These are phyloP conservation scores for Ornithoptera priamus DNA, from an alignment of 2,888 invertebrate genomes.

Conservation along the genomic window DNA sequence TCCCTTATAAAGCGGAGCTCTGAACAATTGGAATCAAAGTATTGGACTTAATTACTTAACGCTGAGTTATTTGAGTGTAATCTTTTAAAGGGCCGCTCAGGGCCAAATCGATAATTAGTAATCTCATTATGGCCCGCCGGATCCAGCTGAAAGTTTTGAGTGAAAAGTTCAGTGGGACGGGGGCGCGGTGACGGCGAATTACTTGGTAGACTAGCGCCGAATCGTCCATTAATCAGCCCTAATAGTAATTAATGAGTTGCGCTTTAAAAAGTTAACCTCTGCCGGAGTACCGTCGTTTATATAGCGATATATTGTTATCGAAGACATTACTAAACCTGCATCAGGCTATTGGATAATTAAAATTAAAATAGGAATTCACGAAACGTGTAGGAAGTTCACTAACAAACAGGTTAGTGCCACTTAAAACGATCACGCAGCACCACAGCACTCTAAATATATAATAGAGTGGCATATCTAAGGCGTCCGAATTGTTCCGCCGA, in stretches of 20 bases:
- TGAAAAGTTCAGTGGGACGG: slow-evolving; percentile 39
- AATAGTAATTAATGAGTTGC: slow-evolving; percentile 11
- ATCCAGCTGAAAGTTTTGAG: slow-evolving; percentile 39
- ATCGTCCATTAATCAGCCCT: slow-evolving; percentile 35
- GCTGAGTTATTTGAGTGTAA: slow-evolving; percentile 36
- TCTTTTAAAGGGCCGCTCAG: slow-evolving; percentile 36
- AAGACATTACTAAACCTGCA: too few species aligned
- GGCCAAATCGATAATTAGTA: slow-evolving; percentile 43
- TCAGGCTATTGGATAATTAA: too few species aligned
- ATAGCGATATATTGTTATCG: too few species aligned
- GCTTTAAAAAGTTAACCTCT: slow-evolving; percentile 14
- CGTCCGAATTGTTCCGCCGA: too few species aligned
- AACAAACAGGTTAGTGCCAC: too few species aligned
- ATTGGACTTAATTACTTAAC: slow-evolving; percentile 42
- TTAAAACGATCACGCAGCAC: too few species aligned
- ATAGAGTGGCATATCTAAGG: too few species aligned
- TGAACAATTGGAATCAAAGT: slow-evolving; percentile 34
- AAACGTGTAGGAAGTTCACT: too few species aligned
- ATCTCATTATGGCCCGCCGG: slow-evolving; percentile 40
- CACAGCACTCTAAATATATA: too few species aligned
- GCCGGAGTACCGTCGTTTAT: too few species aligned
- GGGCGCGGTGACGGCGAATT: slow-evolving; percentile 16
- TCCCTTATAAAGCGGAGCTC: slow-evolving; percentile 13
- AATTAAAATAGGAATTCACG: too few species aligned
- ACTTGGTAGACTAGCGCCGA: too few species aligned